These are phyloP conservation scores for Ophion slaviceki DNA, from an alignment of 2,888 invertebrate genomes.

Conservation along the genomic window DNA sequence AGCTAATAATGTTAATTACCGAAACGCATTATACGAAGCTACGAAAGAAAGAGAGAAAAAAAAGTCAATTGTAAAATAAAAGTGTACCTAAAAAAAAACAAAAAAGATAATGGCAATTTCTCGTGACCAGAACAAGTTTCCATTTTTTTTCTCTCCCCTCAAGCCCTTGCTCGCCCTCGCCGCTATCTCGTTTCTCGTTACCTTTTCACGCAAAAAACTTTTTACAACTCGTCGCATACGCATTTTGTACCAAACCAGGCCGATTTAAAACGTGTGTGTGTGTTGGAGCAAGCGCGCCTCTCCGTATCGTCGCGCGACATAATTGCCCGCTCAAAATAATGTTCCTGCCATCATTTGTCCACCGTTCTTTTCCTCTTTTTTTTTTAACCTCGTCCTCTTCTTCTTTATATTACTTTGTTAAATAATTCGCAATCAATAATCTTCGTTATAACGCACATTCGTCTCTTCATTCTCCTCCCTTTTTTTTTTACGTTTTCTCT, in stretches of 20 bases:
- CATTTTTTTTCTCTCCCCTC: conserved; percentile 70
- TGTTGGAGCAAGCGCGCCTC: too few relatives aligned
- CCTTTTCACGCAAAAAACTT: conserved; percentile 75
- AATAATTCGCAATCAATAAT: conserved; percentile 81
- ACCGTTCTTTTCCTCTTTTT: too few relatives aligned
- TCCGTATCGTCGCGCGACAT: conserved; percentile 70
- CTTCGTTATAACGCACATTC: conserved; percentile 76
- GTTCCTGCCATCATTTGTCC: conserved; percentile 80
- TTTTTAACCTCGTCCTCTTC: too few relatives aligned
- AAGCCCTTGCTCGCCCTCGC: conserved; percentile 27
- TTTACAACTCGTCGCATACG: conserved; percentile 81
- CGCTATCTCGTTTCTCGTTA: background rate
- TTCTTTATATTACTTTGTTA: conserved; percentile 80
- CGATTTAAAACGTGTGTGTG: conserved; percentile 77
- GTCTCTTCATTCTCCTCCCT: conserved; percentile 39
- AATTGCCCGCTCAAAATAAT: conserved; percentile 78
- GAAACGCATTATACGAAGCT: conserved; percentile 39
- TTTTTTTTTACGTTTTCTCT: conserved; percentile 50
- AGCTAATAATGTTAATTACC: conserved; percentile 73
- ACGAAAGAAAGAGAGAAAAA: conserved; percentile 65
- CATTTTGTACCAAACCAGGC: conserved; percentile 83
- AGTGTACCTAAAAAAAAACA: conserved; percentile 33
- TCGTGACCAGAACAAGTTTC: conserved; percentile 83
- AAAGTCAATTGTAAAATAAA: background rate
- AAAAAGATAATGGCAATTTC: conserved; percentile 82